Evolutionary conservation across 2,888 invertebrate genomes (phyloP).

Genomic region (Mythimna vitellina): DNA sequence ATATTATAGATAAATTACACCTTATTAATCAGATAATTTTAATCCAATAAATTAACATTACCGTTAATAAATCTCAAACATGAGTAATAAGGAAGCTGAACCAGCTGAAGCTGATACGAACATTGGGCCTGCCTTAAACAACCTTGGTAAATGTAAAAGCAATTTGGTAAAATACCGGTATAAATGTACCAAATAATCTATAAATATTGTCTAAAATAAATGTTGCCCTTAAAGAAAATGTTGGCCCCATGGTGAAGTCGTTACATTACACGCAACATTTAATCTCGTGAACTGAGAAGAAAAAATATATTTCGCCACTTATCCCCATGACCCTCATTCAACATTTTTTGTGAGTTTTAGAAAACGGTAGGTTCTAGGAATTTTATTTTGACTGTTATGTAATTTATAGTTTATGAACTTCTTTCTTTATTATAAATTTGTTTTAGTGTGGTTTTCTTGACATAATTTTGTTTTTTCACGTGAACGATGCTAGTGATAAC

Average conservation of each 20-base stretch:
- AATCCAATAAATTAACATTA: not conserved
- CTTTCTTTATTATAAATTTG: too few relatives aligned
- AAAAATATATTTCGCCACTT: conserved; percentile 73
- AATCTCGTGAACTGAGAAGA: conserved; percentile 69
- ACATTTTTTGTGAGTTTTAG: conserved; percentile 59
- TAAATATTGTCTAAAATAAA: conserved; percentile 49
- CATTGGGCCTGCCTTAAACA: not conserved
- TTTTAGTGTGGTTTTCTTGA: too few relatives aligned
- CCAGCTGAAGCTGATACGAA: not conserved
- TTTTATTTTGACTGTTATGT: not conserved
- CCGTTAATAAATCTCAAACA: not conserved
- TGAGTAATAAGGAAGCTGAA: not conserved
- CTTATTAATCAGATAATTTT: not conserved
- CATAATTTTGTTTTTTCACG: too few relatives aligned
- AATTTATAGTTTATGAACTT: not conserved
- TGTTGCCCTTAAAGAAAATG: conserved; percentile 67
- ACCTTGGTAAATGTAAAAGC: not conserved
- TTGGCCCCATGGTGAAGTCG: conserved; percentile 70
- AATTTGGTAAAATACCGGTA: conserved; percentile 13
- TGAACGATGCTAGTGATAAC: too few relatives aligned
- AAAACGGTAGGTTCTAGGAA: not conserved
- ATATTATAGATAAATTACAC: too few relatives aligned
- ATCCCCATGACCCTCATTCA: conserved; percentile 64
- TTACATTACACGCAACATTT: conserved; percentile 80
- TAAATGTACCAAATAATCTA: conserved; percentile 36